phyloP scores from a whole-genome alignment of 2,888 invertebrate genomes.

The Philhelius pedissequus region DNA sequence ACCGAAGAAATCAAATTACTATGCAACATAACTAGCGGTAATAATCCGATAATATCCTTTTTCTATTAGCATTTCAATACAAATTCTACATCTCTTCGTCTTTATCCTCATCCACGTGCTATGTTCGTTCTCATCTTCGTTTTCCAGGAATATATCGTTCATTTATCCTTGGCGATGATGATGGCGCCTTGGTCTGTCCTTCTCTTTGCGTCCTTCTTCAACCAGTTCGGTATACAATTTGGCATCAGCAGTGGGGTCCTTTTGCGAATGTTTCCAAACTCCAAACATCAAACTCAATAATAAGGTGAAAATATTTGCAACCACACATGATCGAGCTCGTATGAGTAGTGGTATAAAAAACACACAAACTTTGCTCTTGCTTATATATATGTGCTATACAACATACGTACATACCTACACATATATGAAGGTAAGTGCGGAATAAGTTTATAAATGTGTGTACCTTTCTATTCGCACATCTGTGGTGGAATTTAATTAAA shows the following conservation, averaged over 20 bases:
- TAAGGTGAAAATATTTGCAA: conserved; percentile 64
- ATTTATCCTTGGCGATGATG: neutral
- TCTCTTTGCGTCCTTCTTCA: neutral
- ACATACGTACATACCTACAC: neutral
- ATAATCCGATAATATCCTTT: conserved; percentile 66
- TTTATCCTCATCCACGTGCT: neutral
- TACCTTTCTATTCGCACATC: conserved; percentile 53
- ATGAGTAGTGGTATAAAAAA: neutral
- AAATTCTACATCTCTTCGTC: neutral
- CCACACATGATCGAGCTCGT: conserved; percentile 17
- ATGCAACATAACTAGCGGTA: conserved; percentile 68
- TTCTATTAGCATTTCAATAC: conserved; percentile 59
- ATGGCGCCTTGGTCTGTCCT: neutral
- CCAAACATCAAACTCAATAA: conserved; percentile 55
- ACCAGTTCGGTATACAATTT: too few relatives aligned
- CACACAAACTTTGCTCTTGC: neutral
- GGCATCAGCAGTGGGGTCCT: neutral
- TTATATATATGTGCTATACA: too few relatives aligned
- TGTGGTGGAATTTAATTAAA: conserved; percentile 69
- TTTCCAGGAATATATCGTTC: conserved; percentile 10
- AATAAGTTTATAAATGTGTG: conserved; percentile 33
- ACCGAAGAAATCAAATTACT: conserved; percentile 66
- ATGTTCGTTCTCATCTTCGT: neutral
- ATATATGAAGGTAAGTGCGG: neutral
- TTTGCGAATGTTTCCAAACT: conserved; percentile 42